Base-by-base conservation (phyloP, 2,797 vertebrate species). In the Furcifer pardalis region DNA sequence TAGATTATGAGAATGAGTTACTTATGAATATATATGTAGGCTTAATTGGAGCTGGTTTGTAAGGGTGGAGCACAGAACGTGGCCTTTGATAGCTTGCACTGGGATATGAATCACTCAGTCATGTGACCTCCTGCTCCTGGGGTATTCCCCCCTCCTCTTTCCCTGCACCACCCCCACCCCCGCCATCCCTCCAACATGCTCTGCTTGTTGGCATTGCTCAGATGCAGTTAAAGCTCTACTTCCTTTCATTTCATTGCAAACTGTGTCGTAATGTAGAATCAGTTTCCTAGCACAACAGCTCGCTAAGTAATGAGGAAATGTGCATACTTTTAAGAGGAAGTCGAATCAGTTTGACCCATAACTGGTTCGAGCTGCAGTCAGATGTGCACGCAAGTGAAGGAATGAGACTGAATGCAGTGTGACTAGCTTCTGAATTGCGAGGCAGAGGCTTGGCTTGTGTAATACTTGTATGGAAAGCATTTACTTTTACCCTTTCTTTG, bases 81-180 rank as follows among this genome's bases (percentile, higher is more conserved):
- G 7, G 4, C 46, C 1, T 77, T 85, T 2, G 1, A 5, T 62
- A 52, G 32, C 81, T 91, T 90, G 88, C 88, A 86, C 90, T 82
- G 89, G 71, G 10, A 0, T 23, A 7, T 93, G 93, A 94, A 82
- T 94, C 92, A 93, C n/a, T 2, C 1, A 10, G 19, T 91, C 91
- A 85, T 77, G 90, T 92, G 88, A 93, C 87, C 90, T 87, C 46
- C 83, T 46, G 27, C 79, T 35, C 37, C 32, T 8, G 35, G 82
- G 88, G 65, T 87, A 79, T 52, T 77, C 81, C 56, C 73, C 62
- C 89, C 76, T 84, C 60, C 69, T 74, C 88, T 80, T 81, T 75
- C 79, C 73, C 82, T 92, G n/a, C n/a, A n/a, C 66, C 44, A n/a
- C n/a, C n/a, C n/a, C n/a, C n/a, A n/a, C n/a, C n/a, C n/a, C n/a